Conservation (phyloP, 2,888 invertebrate species). For the Tinea trinotella region DNA sequence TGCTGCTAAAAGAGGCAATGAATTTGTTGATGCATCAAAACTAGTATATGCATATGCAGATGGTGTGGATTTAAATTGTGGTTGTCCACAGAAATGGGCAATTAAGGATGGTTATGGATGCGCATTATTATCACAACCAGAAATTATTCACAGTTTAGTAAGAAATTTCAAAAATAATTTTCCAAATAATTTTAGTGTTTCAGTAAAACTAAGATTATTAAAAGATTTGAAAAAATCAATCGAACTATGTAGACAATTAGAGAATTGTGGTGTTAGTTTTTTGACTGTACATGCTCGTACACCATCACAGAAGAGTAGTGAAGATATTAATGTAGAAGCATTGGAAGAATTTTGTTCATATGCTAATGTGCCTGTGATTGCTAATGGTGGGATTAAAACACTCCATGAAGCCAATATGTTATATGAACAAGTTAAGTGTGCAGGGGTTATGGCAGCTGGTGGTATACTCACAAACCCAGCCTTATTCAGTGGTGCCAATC, state of each 20-base stretch:
- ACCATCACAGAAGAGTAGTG: conserved; percentile 82
- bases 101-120: conserved; percentile 92
- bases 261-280: conserved; percentile 90
- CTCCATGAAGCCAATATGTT: conserved; percentile 80
- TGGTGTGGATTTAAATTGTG: conserved; percentile 97
- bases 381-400: conserved; percentile 91
- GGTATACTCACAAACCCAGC: conserved; percentile 93
- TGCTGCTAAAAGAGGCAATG: conserved; percentile 87
- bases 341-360: conserved; percentile 80
- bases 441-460: conserved; percentile 94
- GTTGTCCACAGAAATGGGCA: conserved; percentile 97
- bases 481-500: conserved; percentile 80
- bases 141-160: conserved; percentile 86
- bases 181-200: conserved; percentile 84
- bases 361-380: conserved; percentile 87
- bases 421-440: conserved; percentile 77
- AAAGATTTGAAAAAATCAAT: conserved; percentile 80
- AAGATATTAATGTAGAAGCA: conserved; percentile 78
- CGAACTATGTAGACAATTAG: conserved; percentile 83
- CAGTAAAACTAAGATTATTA: conserved; percentile 91
- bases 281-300: conserved; percentile 94
- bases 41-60: conserved; percentile 87
- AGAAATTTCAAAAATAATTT: conserved; percentile 81
- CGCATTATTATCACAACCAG: conserved; percentile 85
- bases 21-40: conserved; percentile 89